Evolutionary conservation across 2,113 vertebrate species (phyloP).

Genomic region (Pterophyllum scalare): DNA sequence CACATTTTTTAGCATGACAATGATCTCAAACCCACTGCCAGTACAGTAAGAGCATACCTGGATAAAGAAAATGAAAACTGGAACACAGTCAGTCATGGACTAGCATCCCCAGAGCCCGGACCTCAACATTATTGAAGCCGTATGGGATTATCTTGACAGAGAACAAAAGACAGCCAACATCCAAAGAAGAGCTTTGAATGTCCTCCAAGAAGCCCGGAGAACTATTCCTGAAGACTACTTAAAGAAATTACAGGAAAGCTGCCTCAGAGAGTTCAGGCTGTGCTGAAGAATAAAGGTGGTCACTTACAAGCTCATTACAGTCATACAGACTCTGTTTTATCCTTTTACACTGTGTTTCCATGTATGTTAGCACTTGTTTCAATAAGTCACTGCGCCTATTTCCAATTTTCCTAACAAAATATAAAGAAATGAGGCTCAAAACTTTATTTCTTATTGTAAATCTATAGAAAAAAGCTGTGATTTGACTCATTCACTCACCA

Average conservation of each 20-base stretch:
- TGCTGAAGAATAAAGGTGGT: not conserved
- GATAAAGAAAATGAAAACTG: rapidly evolving
- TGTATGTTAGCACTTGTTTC: not conserved
- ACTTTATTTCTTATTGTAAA: not conserved
- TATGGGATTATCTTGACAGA: not conserved
- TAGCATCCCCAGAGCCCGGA: not conserved
- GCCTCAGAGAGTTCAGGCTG: not conserved
- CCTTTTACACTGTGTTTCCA: not conserved
- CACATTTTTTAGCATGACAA: rapidly evolving
- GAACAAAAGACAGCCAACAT: not conserved
- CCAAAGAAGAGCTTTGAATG: not conserved
- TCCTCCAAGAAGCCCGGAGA: not conserved
- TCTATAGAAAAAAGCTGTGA: not conserved
- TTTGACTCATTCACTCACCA: not conserved
- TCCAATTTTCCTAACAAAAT: not conserved
- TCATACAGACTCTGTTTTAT: not conserved
- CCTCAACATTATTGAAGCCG: not conserved
- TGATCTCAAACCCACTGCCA: not conserved
- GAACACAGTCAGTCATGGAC: rapidly evolving
- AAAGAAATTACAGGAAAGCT: too few relatives aligned
- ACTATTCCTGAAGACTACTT: not conserved
- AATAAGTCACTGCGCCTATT: too few relatives aligned
- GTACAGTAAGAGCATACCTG: not conserved
- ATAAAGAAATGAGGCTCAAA: not conserved
- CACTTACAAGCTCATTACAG: not conserved